Conservation (phyloP, 2,113 vertebrate species). For the Probosciger aterrimus region DNA sequence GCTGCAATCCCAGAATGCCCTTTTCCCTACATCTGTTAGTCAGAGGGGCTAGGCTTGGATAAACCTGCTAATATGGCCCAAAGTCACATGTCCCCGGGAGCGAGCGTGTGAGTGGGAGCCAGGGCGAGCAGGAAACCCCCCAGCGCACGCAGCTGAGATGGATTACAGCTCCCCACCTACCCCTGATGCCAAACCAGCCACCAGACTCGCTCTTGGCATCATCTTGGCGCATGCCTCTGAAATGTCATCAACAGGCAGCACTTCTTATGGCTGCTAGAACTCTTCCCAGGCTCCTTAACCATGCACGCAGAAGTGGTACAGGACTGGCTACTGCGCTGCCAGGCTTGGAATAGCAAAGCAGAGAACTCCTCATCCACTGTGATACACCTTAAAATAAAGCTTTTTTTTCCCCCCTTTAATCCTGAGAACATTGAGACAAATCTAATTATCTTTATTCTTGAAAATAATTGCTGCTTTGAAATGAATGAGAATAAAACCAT, state of each 20-base stretch:
- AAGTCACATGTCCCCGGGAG: slow-evolving; percentile 5
- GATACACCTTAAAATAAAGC: background rate
- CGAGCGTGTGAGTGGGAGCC: background rate
- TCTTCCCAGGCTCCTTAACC: background rate
- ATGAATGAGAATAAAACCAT: background rate
- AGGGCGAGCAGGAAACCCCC: background rate
- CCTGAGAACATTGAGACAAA: background rate
- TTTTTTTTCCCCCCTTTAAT: background rate
- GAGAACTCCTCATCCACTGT: background rate
- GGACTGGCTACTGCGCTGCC: fast-evolving
- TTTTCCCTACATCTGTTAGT: slow-evolving; percentile 71
- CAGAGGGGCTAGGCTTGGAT: slow-evolving; percentile 52
- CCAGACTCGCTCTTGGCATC: background rate
- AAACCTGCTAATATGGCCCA: slow-evolving; percentile 57
- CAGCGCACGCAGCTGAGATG: background rate
- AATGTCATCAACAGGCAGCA: background rate
- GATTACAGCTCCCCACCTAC: background rate
- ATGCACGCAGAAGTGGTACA: fast-evolving
- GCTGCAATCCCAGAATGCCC: slow-evolving; percentile 69
- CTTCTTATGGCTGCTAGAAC: background rate
- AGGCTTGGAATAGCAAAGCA: background rate
- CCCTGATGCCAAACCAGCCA: background rate
- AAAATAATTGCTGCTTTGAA: slow-evolving; percentile 15
- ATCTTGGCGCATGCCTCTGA: background rate
- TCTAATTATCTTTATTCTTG: background rate